These are phyloP conservation scores for Bombylius discolor DNA, from an alignment of 2,888 invertebrate species.

Conservation along the genomic window DNA sequence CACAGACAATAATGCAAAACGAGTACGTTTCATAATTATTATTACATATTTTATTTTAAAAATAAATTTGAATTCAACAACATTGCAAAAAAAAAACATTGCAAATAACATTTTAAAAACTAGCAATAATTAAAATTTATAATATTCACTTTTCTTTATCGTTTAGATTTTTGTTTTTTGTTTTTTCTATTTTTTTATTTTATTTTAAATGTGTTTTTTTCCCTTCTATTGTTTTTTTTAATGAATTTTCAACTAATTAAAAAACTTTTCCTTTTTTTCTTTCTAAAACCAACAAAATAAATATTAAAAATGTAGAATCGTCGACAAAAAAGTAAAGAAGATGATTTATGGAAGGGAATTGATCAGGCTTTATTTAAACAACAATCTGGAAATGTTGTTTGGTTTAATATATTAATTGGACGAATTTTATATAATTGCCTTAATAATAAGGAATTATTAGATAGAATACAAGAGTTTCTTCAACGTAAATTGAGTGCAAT, in stretches of 20 bases:
- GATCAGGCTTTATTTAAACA: slow-evolving; percentile 33
- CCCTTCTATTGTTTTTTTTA: no score
- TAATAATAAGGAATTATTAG: slow-evolving; percentile 24
- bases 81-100: no score
- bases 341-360: slow-evolving; percentile 35
- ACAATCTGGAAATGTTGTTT: slow-evolving; percentile 34
- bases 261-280: no score
- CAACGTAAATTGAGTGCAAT: slow-evolving; percentile 34
- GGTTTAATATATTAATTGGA: slow-evolving; percentile 33
- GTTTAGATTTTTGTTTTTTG: no score
- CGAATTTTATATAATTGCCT: slow-evolving; percentile 31
- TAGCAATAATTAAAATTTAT: no score
- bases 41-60: background rate
- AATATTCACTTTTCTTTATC: no score
- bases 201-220: no score
- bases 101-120: no score
- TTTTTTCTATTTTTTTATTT: no score
- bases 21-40: slow-evolving; percentile 7
- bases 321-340: slow-evolving; percentile 29
- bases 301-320: slow-evolving; percentile 22
- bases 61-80: no score
- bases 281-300: no score
- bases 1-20: slow-evolving; percentile 10
- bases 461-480: slow-evolving; percentile 30
- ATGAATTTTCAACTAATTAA: no score